A percentile compares a stretch with the other conserved stretches of the same genome.
phyloP scores from a whole-genome alignment of 2,888 invertebrate species.

The Rhopalosiphum nymphaeae region DNA sequence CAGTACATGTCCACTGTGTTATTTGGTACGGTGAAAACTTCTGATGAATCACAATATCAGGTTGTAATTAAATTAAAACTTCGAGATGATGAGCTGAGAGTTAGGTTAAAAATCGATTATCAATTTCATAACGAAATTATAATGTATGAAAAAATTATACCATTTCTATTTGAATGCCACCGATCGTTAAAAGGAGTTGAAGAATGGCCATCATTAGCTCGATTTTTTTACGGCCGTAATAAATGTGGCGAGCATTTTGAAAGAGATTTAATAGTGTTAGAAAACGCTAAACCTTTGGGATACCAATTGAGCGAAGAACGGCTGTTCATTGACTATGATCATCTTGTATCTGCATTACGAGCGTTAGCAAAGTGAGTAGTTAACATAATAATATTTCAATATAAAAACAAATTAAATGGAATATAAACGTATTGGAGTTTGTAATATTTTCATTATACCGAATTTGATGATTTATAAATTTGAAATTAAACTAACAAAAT shows the following conservation, averaged over 20 bases:
- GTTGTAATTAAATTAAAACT: conserved; percentile 29
- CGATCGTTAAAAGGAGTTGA: no score
- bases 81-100: neutral
- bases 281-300: conserved; percentile 66
- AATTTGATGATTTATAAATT: no score
- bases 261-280: conserved; percentile 66
- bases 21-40: neutral
- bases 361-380: conserved; percentile 43
- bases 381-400: neutral
- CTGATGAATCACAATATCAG: neutral
- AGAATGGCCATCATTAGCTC: conserved; percentile 49
- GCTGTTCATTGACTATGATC: conserved; percentile 67
- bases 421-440: neutral
- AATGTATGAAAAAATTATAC: conserved; percentile 67
- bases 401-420: neutral
- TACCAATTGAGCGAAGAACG: conserved; percentile 63
- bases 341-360: conserved; percentile 52
- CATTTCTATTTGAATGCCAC: conserved; percentile 48
- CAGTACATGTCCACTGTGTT: neutral
- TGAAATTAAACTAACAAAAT: no score
- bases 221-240: conserved; percentile 65
- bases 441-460: no score
- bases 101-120: conserved; percentile 25
- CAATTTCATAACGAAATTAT: conserved; percentile 67
- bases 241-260: neutral